These are phyloP conservation scores for Diabrotica undecimpunctata DNA, from an alignment of 1,140 invertebrate species.

Conservation along the genomic window DNA sequence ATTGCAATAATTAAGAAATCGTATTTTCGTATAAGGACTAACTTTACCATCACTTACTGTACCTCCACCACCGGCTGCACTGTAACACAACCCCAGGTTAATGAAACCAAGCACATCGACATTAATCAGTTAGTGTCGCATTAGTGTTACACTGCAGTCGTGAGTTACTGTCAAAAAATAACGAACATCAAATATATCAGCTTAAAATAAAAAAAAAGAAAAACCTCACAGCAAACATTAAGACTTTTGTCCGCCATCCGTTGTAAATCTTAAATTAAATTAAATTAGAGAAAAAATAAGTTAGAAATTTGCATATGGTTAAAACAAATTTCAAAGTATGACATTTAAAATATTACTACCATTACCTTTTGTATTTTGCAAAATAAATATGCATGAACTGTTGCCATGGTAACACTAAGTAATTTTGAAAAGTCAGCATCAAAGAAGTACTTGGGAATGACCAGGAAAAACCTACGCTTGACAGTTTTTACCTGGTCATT, in stretches of 20 bases:
- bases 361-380: no score
- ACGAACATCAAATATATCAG: conserved; percentile 44
- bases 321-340: no score
- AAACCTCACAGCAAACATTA: conserved; percentile 48
- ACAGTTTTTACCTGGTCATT: no score
- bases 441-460: no score
- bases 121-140: conserved; percentile 35
- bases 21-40: no score
- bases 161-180: conserved; percentile 45
- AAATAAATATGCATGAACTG: no score
- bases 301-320: not conserved
- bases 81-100: conserved; percentile 45
- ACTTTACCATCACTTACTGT: conserved; percentile 23
- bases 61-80: conserved; percentile 43
- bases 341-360: no score
- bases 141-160: conserved; percentile 50
- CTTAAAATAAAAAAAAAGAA: conserved; percentile 44
- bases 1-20: no score
- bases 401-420: no score
- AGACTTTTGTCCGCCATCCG: conserved; percentile 40
- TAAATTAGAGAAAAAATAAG: conserved; percentile 4
- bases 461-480: no score
- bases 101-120: conserved; percentile 44
- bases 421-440: no score
- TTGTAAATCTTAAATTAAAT: conserved; percentile 4